Evolutionary conservation across 2,113 vertebrate species (phyloP).

Genomic region (Mirounga angustirostris): DNA sequence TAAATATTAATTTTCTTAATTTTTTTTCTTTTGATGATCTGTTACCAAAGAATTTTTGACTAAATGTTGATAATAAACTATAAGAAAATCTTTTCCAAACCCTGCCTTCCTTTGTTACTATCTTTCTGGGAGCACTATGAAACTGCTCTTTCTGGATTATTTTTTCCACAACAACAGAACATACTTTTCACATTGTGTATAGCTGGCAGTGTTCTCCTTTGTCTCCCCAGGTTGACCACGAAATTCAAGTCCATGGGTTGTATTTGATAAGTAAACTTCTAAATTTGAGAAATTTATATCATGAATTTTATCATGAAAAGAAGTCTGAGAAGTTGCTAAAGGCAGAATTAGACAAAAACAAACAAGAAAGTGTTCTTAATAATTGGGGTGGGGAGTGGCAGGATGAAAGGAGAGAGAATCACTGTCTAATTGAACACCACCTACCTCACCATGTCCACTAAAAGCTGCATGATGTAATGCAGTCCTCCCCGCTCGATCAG

Average conservation of each 20-base stretch:
- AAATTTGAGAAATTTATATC: background rate
- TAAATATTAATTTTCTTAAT: background rate
- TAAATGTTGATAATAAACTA: background rate
- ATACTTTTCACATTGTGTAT: background rate
- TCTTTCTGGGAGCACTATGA: background rate
- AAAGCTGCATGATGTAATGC: constrained; percentile 98
- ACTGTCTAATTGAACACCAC: background rate
- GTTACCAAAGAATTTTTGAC: constrained; percentile 17
- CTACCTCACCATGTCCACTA: constrained; percentile 97
- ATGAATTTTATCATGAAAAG: constrained; percentile 2
- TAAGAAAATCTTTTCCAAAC: constrained; percentile 37
- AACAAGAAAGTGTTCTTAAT: background rate
- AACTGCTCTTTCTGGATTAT: background rate
- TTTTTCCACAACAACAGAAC: background rate
- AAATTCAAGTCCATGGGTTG: background rate
- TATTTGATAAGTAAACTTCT: background rate
- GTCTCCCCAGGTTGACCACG: background rate
- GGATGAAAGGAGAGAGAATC: background rate
- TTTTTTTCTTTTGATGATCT: constrained; percentile 10
- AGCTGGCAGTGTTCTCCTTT: background rate
- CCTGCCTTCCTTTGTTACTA: background rate
- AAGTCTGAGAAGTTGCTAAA: background rate
- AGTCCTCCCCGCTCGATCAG: constrained; percentile 96
- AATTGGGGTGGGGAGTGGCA: rapidly evolving
- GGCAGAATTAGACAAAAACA: background rate